These are phyloP conservation scores for Ridgeia piscesae DNA, from an alignment of 1,140 invertebrate species.

Conservation along the genomic window DNA sequence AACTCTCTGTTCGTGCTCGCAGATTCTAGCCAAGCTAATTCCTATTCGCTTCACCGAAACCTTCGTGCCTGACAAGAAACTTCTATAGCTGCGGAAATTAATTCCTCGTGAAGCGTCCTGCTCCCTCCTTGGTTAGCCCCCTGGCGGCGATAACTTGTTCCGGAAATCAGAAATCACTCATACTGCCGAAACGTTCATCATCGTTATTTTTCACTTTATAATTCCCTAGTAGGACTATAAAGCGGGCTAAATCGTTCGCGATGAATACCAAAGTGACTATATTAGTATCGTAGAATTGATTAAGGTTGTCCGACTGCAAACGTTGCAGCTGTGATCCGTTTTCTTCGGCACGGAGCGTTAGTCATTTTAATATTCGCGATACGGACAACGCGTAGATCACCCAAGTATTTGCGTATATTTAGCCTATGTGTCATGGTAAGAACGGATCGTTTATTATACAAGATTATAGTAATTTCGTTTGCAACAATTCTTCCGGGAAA, in stretches of 20 bases:
- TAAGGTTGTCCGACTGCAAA: neutral
- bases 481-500: no score
- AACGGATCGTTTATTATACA: no score
- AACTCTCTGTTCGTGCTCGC: neutral
- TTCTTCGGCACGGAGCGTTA: neutral
- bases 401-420: neutral
- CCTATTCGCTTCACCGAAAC: neutral
- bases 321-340: neutral
- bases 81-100: neutral
- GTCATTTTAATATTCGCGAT: neutral
- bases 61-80: neutral
- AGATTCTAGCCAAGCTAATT: neutral
- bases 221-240: neutral
- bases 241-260: neutral
- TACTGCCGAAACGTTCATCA: neutral
- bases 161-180: conserved; percentile 1
- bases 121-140: neutral
- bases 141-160: neutral
- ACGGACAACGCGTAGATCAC: neutral
- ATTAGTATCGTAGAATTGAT: neutral
- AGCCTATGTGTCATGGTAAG: neutral
- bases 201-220: neutral
- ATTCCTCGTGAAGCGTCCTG: neutral
- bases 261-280: neutral
- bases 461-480: no score